Base-by-base conservation (phyloP, 2,888 invertebrate species). In the Tinea semifulvella region DNA sequence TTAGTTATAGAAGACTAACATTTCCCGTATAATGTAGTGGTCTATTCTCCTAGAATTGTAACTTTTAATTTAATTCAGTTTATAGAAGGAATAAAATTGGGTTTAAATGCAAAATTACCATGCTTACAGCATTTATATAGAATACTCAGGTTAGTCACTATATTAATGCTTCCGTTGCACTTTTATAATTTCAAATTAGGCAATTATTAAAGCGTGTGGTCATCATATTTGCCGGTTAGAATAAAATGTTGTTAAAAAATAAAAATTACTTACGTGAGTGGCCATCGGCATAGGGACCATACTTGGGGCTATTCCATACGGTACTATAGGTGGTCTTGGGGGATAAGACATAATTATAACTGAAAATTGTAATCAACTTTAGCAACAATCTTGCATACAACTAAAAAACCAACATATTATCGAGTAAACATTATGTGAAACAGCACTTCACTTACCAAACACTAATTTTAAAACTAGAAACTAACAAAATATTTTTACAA, bases 321-420 rank as follows among this genome's bases (percentile, higher is more conserved):
- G 89, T 76, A 93, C 89, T 14, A 92, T 89, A 40, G 92, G 91
- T 58, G 93, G 86, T 54, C 94, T 91, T 52, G 94, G 92, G 50
- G 92, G 95, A 75, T 88, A 96, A 53, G 96, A 95, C 96, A 96
- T 96, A 10, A 18, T 36, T 2, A 14, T 14, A 31, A 31, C 31
- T 31, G 31, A 14, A 31, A 31, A 31, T 5, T 31, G 11, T 3
- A 31, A 31, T 31, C 14, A 14, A 7, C 2, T 31, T 31, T 10
- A 27, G 11, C 2, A 31, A 31, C n/a, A n/a, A n/a, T n/a, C n/a
- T n/a, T n/a, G n/a, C n/a, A 22, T 13, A 13, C 2, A 27, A 27
- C 4, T 10, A 27, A 27, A 7, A 11, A 10, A 27, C 13, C 31
- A 3, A 14, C 13, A 10, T n/a, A 27, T 7, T 27, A 4, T 14